Evolutionary conservation across 2,113 vertebrate genomes (phyloP).

Genomic region (Spea bombifrons): DNA sequence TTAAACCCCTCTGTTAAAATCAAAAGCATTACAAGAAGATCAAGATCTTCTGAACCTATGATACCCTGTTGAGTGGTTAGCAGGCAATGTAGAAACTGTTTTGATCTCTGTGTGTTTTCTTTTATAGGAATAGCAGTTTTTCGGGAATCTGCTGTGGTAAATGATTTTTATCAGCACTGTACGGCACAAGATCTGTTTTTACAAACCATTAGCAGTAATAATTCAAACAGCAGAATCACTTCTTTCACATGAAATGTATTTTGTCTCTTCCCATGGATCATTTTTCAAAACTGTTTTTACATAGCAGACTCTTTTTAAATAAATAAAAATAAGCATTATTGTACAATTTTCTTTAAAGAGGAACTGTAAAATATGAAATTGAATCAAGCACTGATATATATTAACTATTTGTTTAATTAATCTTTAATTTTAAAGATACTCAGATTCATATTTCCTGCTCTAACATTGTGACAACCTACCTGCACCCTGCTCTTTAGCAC

Average conservation of each 20-base stretch:
- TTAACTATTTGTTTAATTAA: too few species aligned
- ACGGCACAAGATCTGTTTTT: neutral
- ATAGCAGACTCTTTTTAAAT: neutral
- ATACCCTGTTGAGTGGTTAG: neutral
- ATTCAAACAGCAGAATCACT: neutral
- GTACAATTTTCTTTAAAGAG: neutral
- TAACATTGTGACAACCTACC: too few species aligned
- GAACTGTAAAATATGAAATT: neutral
- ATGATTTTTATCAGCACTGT: neutral
- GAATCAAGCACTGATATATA: too few species aligned
- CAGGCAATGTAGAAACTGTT: neutral
- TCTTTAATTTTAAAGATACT: too few species aligned
- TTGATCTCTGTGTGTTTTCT: constrained; percentile 3
- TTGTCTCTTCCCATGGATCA: neutral
- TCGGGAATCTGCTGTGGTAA: neutral
- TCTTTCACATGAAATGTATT: neutral
- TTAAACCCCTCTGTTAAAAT: neutral
- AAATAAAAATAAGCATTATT: neutral
- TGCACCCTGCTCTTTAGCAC: too few species aligned
- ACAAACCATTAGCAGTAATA: neutral
- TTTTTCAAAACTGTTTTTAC: neutral
- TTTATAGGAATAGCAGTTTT: neutral
- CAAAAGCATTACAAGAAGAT: neutral
- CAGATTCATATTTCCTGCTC: too few species aligned
- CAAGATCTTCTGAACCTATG: neutral